Evolutionary conservation across 2,113 vertebrate species (phyloP).

Genomic region (Limanda limanda): DNA sequence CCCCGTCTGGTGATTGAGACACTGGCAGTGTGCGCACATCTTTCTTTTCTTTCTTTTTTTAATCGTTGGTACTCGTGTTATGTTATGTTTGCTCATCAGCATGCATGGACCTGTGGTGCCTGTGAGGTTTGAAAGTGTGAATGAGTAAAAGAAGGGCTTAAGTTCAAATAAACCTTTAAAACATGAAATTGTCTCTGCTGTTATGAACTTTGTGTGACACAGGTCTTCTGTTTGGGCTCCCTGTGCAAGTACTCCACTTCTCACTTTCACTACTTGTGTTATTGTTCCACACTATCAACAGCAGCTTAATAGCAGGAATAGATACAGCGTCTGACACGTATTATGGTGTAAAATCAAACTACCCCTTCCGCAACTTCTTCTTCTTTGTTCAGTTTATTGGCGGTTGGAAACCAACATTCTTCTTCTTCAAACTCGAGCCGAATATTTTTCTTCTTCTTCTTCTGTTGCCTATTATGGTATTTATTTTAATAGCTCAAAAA

Average conservation of each 20-base stretch:
- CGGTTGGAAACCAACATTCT: neutral
- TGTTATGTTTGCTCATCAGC: slow-evolving; percentile 47
- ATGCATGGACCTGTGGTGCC: slow-evolving; percentile 51
- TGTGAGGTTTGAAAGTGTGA: slow-evolving; percentile 57
- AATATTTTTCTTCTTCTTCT: too few relatives aligned
- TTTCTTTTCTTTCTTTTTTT: neutral
- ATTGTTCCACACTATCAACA: neutral
- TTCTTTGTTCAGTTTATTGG: too few relatives aligned
- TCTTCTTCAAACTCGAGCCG: neutral
- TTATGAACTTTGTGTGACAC: neutral
- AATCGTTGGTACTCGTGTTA: slow-evolving; percentile 37
- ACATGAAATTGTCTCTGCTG: slow-evolving; percentile 8
- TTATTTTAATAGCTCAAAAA: neutral
- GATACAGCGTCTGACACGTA: slow-evolving; percentile 24
- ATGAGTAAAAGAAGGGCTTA: slow-evolving; percentile 51
- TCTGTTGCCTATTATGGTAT: too few relatives aligned
- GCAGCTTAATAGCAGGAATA: slow-evolving; percentile 17
- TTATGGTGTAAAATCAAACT: neutral
- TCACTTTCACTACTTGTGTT: slow-evolving; percentile 32
- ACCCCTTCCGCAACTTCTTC: too few relatives aligned
- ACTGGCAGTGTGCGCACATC: neutral
- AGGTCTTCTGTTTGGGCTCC: slow-evolving; percentile 1
- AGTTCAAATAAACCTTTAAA: slow-evolving; percentile 64
- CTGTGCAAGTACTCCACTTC: neutral
- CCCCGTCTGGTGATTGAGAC: slow-evolving; percentile 20